These are phyloP conservation scores for Haliclona indistincta DNA, from an alignment of 37 sponge, comb jelly and placozoan species.

Conservation along the genomic window DNA sequence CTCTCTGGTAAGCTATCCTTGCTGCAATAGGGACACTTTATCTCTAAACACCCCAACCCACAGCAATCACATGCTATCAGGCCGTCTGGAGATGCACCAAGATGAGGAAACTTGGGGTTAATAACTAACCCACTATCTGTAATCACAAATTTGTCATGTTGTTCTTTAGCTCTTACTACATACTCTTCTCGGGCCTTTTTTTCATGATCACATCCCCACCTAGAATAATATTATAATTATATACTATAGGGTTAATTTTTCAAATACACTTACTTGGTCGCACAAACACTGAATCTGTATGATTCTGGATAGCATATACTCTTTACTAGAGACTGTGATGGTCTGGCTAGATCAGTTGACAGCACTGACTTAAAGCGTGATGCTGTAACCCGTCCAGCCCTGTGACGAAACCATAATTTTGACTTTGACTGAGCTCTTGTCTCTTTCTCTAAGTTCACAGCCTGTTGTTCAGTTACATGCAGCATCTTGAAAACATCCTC, in stretches of 20 bases:
- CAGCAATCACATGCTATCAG: background rate
- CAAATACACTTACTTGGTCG: background rate
- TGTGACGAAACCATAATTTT: slow-evolving; percentile 3
- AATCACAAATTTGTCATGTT: background rate
- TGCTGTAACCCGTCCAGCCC: slow-evolving; percentile 15
- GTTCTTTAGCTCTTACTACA: background rate
- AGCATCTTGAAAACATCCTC: background rate
- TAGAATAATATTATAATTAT: background rate
- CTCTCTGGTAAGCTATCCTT: background rate
- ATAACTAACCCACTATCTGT: background rate
- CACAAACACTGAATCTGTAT: background rate
- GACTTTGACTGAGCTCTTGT: slow-evolving; percentile 2
- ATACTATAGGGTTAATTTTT: background rate
- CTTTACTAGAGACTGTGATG: slow-evolving; percentile 5
- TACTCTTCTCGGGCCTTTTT: slow-evolving; percentile 12
- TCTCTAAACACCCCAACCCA: background rate
- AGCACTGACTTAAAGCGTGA: slow-evolving; percentile 4
- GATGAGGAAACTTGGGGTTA: background rate
- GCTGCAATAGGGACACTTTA: slow-evolving; percentile 6
- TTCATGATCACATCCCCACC: slow-evolving; percentile 8
- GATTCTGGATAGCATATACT: slow-evolving; percentile 1
- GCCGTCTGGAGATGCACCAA: background rate
- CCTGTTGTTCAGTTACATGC: background rate
- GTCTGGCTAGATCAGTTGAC: background rate
- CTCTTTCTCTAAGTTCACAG: background rate